Evolutionary conservation across 2,888 invertebrate genomes (phyloP), one percentile per base, ranked within the genome.

Genomic region (Geophilus truncorum): DNA sequence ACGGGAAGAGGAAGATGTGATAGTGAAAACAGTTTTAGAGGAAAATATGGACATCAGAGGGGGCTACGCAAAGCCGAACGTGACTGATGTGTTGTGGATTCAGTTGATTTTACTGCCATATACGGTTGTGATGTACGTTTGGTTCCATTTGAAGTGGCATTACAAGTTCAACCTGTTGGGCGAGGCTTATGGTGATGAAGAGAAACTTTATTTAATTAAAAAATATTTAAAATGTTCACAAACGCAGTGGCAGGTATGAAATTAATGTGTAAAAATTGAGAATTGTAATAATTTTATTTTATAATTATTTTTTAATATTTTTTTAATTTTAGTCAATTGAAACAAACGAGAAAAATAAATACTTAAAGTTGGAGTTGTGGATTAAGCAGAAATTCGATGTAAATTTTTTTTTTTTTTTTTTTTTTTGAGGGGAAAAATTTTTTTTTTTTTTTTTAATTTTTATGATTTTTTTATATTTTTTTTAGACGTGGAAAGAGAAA

Each of bases 41-140:
- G 93, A 96, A 83, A 96, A 96, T 85, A 94, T 97, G 93, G 96
- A 96, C 85, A 96, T 97, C 85, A 89, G 95, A 86, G 97, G 97
- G 21, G 95, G 94, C 0, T 96, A 96, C 87, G 93, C 94, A 0
- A 95, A 94, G 85, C 96, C 96, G 0, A 91, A 91, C 79, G 86
- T 94, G 7, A 87, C 85, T 78, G 93, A 96, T 87, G 90, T 96
- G 9, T 88, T 97, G 7, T 95, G 94, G 93, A 89, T 96, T 79
- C 95, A 96, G 87, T 85, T 96, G 23, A 88, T 95, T 36, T 90
- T 95, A 25, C 89, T 92, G 25, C 97, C 97, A 0, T 93, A 93
- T 85, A 92, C 92, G 0, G 84, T 94, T n/a, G 86, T 89, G 1
- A 89, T 89, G 83, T 94, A 92, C 85, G 87, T 93, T 80, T 89